Conservation (phyloP, 2,888 invertebrate species). For the Cephonodes hylas region DNA sequence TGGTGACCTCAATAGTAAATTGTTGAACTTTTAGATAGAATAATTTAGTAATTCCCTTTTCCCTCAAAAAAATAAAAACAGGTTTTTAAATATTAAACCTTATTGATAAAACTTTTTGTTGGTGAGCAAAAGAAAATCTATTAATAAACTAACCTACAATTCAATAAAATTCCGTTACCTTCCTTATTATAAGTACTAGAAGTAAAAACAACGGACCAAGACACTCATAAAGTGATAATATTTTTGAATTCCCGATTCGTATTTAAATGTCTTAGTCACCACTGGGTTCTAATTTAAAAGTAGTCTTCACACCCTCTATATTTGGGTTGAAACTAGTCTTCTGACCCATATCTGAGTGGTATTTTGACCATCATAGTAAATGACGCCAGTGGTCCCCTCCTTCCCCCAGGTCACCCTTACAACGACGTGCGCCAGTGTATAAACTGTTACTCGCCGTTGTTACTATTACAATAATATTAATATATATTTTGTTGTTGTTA, state of each 20-base stretch:
- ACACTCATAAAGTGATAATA: not conserved
- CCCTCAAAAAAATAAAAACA: too few species aligned
- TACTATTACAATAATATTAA: conserved; percentile 64
- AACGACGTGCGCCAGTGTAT: conserved; percentile 51
- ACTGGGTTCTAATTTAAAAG: not conserved
- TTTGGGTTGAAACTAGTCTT: too few species aligned
- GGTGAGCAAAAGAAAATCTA: too few species aligned
- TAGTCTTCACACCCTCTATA: too few species aligned
- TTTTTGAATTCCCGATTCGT: too few species aligned
- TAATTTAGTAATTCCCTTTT: not conserved
- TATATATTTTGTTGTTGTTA: conserved; percentile 79
- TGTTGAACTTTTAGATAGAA: not conserved
- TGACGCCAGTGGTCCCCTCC: conserved; percentile 9
- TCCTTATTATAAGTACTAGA: not conserved
- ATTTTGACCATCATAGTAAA: too few species aligned
- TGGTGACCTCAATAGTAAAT: conserved; percentile 38
- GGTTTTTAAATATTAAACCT: too few species aligned
- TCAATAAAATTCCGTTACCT: too few species aligned
- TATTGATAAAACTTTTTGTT: too few species aligned
- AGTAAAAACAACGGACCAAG: not conserved
- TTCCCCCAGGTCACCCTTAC: conserved; percentile 53
- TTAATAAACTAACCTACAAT: too few species aligned
- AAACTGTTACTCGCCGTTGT: conserved; percentile 67
- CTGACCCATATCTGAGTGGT: too few species aligned
- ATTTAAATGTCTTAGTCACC: not conserved